Evolutionary conservation across 2,888 invertebrate genomes (phyloP), one percentile per base, ranked within the genome.

Genomic region (Macrosiphum euphorbiae): DNA sequence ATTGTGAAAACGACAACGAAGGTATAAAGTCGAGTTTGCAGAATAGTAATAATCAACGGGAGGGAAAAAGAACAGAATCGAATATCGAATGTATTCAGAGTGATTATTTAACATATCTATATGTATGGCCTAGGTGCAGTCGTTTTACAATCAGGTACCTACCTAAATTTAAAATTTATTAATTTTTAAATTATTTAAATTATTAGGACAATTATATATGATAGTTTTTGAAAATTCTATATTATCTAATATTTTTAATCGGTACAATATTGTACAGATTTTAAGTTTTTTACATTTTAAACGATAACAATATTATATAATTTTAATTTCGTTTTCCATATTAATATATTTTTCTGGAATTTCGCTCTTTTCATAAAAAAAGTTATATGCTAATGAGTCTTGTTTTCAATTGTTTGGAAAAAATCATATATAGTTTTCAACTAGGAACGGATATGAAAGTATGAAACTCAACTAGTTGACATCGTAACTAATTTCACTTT

Each of bases 1-100:
- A 35, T 50, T 28, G 86, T 44, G 47, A 50, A 86, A 86, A 86
- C 44, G 47, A 44, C 47, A 86, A 47, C 8, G 52, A 35, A 50
- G 52, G 88, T 35, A 52, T 88, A 52, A 88, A 52, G 88, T 88
- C 88, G 88, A 86, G 3, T n/a, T 88, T 52, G 50, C 35, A n/a
- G 52, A 35, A 52, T 13, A 52, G 24, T 10, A 35, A 88, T 35
- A 35, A 88, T 88, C n/a, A 52, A 24, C 20, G n/a, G 20, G 10
- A n/a, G 24, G 20, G 10, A 35, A 35, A 88, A 50, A 88, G n/a
- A 52, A 20, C 35, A 35, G 20, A 78, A 35, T 78, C 20, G 20
- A 35, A 20, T 35, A 35, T 35, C 35, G 20, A 35, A 35, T 35
- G 35, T 78, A 78, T 78, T 35, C 35, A 78, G 3, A 78, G 20